These are phyloP conservation scores for Coptotermes formosanus DNA, from an alignment of 1,140 invertebrate species.

Conservation along the genomic window DNA sequence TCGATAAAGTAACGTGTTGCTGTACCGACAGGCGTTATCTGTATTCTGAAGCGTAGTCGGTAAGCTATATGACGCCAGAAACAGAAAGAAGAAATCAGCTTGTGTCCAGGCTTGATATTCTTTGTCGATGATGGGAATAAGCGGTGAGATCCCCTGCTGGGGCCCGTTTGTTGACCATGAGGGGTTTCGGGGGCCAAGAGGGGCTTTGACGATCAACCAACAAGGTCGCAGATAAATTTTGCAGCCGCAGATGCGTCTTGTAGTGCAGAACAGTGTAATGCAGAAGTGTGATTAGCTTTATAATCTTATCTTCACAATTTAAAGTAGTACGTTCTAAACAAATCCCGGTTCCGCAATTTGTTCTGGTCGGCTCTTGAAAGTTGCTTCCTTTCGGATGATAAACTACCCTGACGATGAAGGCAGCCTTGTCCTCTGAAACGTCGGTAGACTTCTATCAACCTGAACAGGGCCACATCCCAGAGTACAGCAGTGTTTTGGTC, in stretches of 20 bases:
- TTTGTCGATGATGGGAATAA: slow-evolving; percentile 12
- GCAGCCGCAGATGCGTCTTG: not conserved
- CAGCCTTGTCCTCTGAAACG: too few species aligned
- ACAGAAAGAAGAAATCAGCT: slow-evolving; percentile 4
- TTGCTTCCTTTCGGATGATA: too few species aligned
- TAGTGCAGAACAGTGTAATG: not conserved
- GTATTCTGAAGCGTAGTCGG: not conserved
- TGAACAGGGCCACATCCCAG: too few species aligned
- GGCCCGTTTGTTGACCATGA: not conserved
- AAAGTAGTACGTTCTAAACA: too few species aligned
- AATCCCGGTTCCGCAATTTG: too few species aligned
- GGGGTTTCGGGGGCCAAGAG: not conserved
- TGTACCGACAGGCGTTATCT: not conserved
- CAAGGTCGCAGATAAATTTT: slow-evolving; percentile 14
- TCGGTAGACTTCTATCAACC: too few species aligned
- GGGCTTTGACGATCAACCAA: not conserved
- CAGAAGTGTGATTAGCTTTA: not conserved
- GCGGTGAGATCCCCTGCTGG: not conserved
- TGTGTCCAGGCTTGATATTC: slow-evolving; percentile 1
- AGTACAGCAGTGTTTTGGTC: too few species aligned
- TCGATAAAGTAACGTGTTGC: not conserved
- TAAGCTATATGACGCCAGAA: not conserved
- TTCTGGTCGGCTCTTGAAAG: too few species aligned
- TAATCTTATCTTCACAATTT: too few species aligned
- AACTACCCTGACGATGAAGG: too few species aligned